Evolutionary conservation across 2,888 invertebrate genomes (phyloP), one percentile per base, ranked within the genome.

Genomic region (Epistrophe grossulariae): DNA sequence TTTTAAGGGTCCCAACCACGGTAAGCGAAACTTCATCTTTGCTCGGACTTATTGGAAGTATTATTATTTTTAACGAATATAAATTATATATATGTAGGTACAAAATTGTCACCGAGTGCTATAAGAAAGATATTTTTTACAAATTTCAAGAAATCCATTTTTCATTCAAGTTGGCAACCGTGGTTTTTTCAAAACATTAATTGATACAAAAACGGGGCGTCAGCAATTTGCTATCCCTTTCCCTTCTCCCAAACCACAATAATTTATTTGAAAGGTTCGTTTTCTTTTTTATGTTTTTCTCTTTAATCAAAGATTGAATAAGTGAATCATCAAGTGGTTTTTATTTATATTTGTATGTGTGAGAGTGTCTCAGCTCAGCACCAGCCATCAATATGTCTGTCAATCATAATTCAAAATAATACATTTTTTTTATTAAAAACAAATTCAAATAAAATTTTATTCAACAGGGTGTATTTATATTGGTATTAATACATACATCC

Each of bases 361-460:
- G 13, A 60, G 24, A 24, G 24, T 2, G 60, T 4, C 8, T 28
- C 40, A 24, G 38, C n/a, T n/a, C n/a, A n/a, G n/a, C n/a, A 62
- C 15, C 24, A 62, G 13, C 43, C 43, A 62, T 62, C 40, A 62
- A 62, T 62, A 62, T 62, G 62, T 62, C 62, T 62, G 62, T 62
- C 62, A 62, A 62, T 62, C 62, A 62, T 62, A 62, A 62, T 62
- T 43, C 24, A 9, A 62, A 40, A 7, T 13, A 24, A 62, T 43
- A 24, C 2, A 8, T 19, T 24, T 62, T 13, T 24, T 43, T 4
- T 40, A 38, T 35, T 17, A 38, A 43, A 43, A 19, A 40, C 1
- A 24, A 60, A 60, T 35, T 57, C n/a, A 55, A 19, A 19, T 2
- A 6, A 13, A 24, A 13, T 24, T 17, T 48, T 3, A 2, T 17